These are phyloP conservation scores for Mesembrinibis cayennensis DNA, from an alignment of 2,113 vertebrate species.

Conservation along the genomic window DNA sequence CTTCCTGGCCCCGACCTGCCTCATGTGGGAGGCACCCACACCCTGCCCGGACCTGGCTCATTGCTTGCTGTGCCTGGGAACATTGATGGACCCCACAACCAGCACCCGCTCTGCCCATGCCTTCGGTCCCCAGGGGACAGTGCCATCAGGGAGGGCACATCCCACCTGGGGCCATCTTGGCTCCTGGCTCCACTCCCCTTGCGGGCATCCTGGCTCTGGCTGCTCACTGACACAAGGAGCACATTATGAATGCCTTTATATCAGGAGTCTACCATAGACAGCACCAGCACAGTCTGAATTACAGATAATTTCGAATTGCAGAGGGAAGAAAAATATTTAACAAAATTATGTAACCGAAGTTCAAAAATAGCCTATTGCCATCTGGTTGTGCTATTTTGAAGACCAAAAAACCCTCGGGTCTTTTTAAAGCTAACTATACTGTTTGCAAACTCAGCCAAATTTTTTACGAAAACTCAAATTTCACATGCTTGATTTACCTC, in stretches of 20 bases:
- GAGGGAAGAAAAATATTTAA: constrained; percentile 47
- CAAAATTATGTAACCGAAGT: constrained; percentile 46
- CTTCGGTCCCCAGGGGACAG: rapidly evolving
- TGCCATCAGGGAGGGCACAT: rapidly evolving
- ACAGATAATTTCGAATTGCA: constrained; percentile 4
- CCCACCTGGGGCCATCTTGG: rapidly evolving
- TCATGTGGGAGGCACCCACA: not conserved
- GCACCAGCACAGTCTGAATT: not conserved
- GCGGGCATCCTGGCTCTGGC: not conserved
- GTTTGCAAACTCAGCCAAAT: constrained; percentile 60
- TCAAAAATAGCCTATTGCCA: constrained; percentile 56
- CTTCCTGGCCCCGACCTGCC: not conserved
- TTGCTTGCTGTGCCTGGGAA: not conserved
- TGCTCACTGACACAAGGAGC: not conserved
- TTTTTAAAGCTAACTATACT: constrained; percentile 46
- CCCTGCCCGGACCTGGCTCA: not conserved
- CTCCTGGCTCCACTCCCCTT: not conserved
- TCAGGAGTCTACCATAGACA: not conserved
- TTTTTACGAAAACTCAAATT: not conserved
- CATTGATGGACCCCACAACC: rapidly evolving
- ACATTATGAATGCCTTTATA: not conserved
- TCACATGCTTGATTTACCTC: constrained; percentile 11
- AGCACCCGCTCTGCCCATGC: rapidly evolving
- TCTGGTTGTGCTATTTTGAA: constrained; percentile 59
- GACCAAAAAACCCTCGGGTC: constrained; percentile 10